These are phyloP conservation scores for Brachionus sp. DNA, from an alignment of 1,140 invertebrate genomes.

Conservation along the genomic window DNA sequence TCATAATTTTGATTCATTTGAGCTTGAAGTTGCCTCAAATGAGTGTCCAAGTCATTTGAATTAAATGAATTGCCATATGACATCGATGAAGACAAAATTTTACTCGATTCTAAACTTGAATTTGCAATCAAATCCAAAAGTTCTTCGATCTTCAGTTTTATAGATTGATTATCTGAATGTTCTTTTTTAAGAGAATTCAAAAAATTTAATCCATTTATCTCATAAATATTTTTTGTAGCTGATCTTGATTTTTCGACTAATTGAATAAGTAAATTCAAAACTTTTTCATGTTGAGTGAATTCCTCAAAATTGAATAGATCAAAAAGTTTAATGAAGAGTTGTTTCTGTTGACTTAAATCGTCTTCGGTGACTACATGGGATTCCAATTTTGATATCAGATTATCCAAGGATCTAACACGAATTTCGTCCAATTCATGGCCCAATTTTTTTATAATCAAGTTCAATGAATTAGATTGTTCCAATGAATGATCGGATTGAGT, in stretches of 20 bases:
- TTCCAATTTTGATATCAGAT: constrained; percentile 56
- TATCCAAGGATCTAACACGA: constrained; percentile 54
- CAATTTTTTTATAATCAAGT: constrained; percentile 46
- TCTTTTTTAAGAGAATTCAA: constrained; percentile 27
- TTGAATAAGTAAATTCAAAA: constrained; percentile 51
- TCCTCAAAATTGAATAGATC: constrained; percentile 56
- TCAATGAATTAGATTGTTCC: not conserved
- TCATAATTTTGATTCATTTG: constrained; percentile 24
- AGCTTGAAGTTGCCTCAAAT: constrained; percentile 15
- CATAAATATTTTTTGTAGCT: not conserved
- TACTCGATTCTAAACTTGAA: not conserved
- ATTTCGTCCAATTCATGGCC: constrained; percentile 58
- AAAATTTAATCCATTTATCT: constrained; percentile 25
- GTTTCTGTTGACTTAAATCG: constrained; percentile 56
- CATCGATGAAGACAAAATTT: not conserved
- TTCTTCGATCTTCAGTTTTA: not conserved
- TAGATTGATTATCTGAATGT: not conserved
- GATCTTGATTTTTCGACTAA: constrained; percentile 43
- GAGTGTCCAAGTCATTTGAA: constrained; percentile 18
- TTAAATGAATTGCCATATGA: not conserved
- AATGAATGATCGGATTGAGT: not conserved
- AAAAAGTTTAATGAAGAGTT: constrained; percentile 55
- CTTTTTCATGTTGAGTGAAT: constrained; percentile 50
- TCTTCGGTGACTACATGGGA: constrained; percentile 55
- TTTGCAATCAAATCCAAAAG: not conserved